These are phyloP conservation scores for Cheilinus undulatus DNA, from an alignment of 2,113 vertebrate species.

Conservation along the genomic window DNA sequence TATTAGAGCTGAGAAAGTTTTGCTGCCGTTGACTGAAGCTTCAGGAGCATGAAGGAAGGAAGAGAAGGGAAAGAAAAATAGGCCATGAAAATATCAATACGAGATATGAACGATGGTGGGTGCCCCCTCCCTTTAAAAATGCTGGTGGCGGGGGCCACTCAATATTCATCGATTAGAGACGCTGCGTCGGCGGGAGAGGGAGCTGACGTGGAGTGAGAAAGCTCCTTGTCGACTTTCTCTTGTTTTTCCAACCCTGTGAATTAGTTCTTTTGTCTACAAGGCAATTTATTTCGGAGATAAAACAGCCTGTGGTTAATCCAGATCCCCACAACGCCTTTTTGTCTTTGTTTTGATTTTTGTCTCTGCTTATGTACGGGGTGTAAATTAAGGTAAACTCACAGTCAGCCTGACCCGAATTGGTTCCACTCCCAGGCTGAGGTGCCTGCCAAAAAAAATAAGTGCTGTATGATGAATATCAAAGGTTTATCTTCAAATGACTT, in stretches of 20 bases:
- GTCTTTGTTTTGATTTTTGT: constrained; percentile 62
- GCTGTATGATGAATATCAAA: constrained; percentile 37
- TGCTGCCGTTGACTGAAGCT: constrained; percentile 47
- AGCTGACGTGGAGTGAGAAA: constrained; percentile 36
- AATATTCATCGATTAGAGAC: constrained; percentile 78
- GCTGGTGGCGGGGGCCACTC: constrained; percentile 73
- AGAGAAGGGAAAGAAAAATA: constrained; percentile 44
- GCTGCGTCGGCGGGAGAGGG: constrained; percentile 51
- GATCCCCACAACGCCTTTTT: constrained; percentile 40
- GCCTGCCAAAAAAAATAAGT: background rate
- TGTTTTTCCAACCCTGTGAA: constrained; percentile 63
- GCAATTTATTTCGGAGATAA: constrained; percentile 78
- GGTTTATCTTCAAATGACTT: constrained; percentile 2
- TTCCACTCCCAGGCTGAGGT: constrained; percentile 32
- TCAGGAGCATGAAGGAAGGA: constrained; percentile 54
- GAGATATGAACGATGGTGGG: constrained; percentile 70
- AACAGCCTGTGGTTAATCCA: constrained; percentile 73
- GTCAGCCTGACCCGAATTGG: constrained; percentile 61
- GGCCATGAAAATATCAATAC: constrained; percentile 73
- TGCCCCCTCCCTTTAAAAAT: constrained; percentile 57
- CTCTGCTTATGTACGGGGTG: constrained; percentile 41
- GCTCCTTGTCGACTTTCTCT: constrained; percentile 52
- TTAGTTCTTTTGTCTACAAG: constrained; percentile 76
- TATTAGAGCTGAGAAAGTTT: constrained; percentile 64
- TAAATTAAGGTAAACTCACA: constrained; percentile 51